These are phyloP conservation scores for Oophaga sylvatica DNA, from an alignment of 2,797 vertebrate species.

Conservation along the genomic window DNA sequence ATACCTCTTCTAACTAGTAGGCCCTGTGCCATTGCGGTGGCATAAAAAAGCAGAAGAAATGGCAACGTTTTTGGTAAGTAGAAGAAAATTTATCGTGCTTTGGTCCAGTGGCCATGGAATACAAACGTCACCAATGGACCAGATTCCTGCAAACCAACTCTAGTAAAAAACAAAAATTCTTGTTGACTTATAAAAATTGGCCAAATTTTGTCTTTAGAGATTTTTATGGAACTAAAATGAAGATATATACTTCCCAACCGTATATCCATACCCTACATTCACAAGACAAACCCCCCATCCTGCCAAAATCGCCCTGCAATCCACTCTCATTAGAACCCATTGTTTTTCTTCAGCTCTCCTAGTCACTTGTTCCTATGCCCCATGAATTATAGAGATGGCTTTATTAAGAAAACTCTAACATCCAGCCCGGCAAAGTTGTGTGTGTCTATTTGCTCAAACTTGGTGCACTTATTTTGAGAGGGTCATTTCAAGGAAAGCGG, in stretches of 20 bases:
- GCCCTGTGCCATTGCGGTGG: too few species aligned
- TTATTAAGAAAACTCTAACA: constrained; percentile 98
- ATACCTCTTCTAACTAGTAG: too few species aligned
- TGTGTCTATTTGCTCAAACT: constrained; percentile 99
- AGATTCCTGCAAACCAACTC: too few species aligned
- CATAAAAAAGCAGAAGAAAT: too few species aligned
- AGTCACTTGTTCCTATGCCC: constrained; percentile 76
- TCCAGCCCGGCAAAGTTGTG: constrained; percentile 92
- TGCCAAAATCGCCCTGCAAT: constrained; percentile 76
- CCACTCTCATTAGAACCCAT: constrained; percentile 80
- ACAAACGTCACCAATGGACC: too few species aligned
- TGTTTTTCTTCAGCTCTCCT: constrained; percentile 73
- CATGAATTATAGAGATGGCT: constrained; percentile 84
- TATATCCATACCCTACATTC: neutral
- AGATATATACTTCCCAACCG: neutral
- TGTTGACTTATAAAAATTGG: too few species aligned
- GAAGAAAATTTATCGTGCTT: too few species aligned
- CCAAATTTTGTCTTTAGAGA: neutral
- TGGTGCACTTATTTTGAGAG: constrained; percentile 99
- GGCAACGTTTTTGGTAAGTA: too few species aligned
- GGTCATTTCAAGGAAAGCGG: constrained; percentile 94
- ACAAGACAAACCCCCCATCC: neutral
- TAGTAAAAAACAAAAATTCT: too few species aligned
- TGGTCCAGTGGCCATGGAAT: too few species aligned
- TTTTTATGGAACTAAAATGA: neutral